Evolutionary conservation across 2,113 vertebrate species (phyloP), one percentile per base, ranked within the genome.

Genomic region (Dasyurus viverrinus): DNA sequence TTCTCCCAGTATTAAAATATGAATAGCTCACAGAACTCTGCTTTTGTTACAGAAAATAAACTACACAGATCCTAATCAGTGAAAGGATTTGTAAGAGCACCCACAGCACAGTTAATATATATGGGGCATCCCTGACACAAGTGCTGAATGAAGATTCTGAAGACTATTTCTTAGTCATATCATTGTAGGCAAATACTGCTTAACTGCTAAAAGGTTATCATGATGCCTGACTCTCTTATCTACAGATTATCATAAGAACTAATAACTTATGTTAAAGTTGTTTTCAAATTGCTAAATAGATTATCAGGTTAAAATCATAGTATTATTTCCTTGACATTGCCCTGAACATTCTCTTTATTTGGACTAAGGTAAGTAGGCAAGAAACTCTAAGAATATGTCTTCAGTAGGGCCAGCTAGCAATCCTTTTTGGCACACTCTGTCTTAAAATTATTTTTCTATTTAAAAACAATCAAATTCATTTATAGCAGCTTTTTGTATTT

Each of bases 11-110:
- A 92, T 47, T 27, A 42, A 47, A 92, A 48, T 52, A 92, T 76
- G 48, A n/a, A 57, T 47, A 55, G 24, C 19, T 84, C n/a, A 84
- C 19, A 84, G 7, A n/a, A 42, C 68, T 84, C n/a, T n/a, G 30
- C 60, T 84, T 84, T 84, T 84, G 7, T 84, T 42, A 84, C 1
- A 42, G 36, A 42, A 92, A 6, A 8, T 90, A 3, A 93, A 47
- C 19, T 92, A 11, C 89, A 84, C 60, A 91, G 3, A 91, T 4
- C 27, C 11, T 93, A 25, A 54, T 36, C 53, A 84, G 89, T 36
- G 92, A 96, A 95, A 96, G 52, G 1, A 46, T 48, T 92, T 94
- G 50, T 57, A 6, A n/a, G 14, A 76, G 60, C 16, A 84, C n/a
- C 36, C 19, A 84, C 68, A 84, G 16, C 68, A 84, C 7, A 42